These are phyloP conservation scores for Anarhynchus alexandrinus DNA, from an alignment of 2,113 vertebrate species.

Conservation along the genomic window DNA sequence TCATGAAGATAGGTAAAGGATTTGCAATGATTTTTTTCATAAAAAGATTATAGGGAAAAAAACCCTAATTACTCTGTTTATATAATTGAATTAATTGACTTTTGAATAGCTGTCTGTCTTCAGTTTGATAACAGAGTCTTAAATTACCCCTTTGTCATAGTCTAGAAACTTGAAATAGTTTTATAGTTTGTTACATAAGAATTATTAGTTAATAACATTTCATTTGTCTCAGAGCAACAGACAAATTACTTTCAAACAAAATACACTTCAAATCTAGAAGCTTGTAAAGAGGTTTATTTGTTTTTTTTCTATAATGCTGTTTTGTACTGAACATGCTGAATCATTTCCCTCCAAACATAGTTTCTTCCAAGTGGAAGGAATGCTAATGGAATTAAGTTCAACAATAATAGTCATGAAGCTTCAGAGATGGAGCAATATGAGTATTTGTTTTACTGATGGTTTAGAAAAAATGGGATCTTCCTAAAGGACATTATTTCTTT, in stretches of 20 bases:
- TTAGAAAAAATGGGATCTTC: background rate
- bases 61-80: background rate
- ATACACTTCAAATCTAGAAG: background rate
- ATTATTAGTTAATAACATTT: background rate
- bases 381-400: background rate
- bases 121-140: background rate
- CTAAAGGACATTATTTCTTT: background rate
- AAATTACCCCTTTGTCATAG: background rate
- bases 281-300: background rate
- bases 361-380: background rate
- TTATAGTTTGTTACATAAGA: background rate
- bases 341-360: background rate
- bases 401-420: background rate
- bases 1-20: conserved; percentile 92
- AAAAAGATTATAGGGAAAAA: background rate
- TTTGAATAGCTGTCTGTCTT: background rate
- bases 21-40: background rate
- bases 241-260: background rate
- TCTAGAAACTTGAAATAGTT: background rate
- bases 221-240: background rate
- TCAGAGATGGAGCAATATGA: background rate
- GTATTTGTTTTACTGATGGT: background rate
- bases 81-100: background rate
- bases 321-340: background rate
- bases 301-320: background rate